Evolutionary conservation across 2,888 invertebrate species (phyloP).

Genomic region (Listrodromus nycthemerus): DNA sequence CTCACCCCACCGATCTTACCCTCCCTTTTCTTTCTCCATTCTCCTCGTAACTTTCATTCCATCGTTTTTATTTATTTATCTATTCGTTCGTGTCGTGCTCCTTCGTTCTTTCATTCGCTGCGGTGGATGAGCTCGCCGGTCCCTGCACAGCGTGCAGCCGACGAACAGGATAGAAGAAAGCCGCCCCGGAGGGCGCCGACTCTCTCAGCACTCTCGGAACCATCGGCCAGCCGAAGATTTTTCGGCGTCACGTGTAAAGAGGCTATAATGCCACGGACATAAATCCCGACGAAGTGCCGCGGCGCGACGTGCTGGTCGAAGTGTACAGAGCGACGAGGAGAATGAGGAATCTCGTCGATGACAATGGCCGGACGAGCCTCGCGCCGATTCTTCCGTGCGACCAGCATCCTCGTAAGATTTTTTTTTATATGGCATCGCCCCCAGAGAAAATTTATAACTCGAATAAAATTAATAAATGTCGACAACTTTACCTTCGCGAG

Average conservation of each 20-base stretch:
- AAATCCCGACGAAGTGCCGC: conserved; percentile 42
- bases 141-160: conserved; percentile 6
- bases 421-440: not conserved
- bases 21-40: not conserved
- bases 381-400: conserved; percentile 22
- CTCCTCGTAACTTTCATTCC: not conserved
- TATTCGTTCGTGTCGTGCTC: conserved; percentile 25
- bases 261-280: conserved; percentile 53
- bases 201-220: conserved; percentile 2
- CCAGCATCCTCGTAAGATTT: conserved; percentile 24
- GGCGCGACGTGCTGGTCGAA: conserved; percentile 7
- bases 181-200: not conserved
- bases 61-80: conserved; percentile 26
- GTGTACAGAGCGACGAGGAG: conserved; percentile 11
- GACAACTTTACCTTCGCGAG: conserved; percentile 8
- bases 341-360: conserved; percentile 44
- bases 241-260: conserved; percentile 50
- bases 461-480: conserved; percentile 51
- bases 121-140: conserved; percentile 16
- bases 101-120: conserved; percentile 25
- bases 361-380: conserved; percentile 48
- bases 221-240: conserved; percentile 38
- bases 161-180: conserved; percentile 32
- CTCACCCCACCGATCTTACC: not conserved
- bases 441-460: conserved; percentile 42